A percentile compares a stretch with the other conserved stretches of the same genome.
Evolutionary conservation across 92 coral and sea anemone genomes (phyloP).

Genomic region (Galaxea fascicularis): DNA sequence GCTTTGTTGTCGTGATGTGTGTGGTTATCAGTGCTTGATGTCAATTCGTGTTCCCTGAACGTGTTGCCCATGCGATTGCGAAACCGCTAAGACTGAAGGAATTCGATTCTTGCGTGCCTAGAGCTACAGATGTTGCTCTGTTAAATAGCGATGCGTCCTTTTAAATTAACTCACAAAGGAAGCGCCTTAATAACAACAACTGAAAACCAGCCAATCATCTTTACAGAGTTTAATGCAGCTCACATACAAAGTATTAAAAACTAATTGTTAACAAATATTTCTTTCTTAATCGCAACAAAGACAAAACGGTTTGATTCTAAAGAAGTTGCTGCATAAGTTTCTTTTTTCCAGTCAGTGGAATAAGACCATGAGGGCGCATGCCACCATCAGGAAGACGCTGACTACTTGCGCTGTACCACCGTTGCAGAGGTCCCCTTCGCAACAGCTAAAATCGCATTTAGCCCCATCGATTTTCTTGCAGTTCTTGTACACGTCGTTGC

Average conservation of each 20-base stretch:
- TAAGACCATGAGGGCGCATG: neutral
- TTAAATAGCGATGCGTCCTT: too few relatives aligned
- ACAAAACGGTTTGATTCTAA: too few relatives aligned
- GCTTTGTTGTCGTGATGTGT: neutral
- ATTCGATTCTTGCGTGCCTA: neutral
- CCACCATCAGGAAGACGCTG: constrained; percentile 27
- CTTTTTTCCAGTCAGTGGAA: neutral
- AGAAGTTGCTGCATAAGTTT: neutral
- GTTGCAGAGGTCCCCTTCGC: constrained; percentile 25
- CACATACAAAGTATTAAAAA: too few relatives aligned
- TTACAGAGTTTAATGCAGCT: neutral
- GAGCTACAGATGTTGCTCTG: neutral
- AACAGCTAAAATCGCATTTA: neutral
- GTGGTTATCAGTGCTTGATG: neutral
- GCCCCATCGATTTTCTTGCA: neutral
- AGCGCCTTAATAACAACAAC: neutral
- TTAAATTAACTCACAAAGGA: too few relatives aligned
- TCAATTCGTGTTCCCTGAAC: neutral
- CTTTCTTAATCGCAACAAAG: too few relatives aligned
- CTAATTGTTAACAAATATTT: too few relatives aligned
- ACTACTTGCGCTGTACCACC: neutral
- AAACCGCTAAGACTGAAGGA: neutral
- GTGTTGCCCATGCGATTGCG: neutral
- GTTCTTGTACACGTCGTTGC: neutral
- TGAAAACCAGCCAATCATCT: neutral